Conservation (phyloP, 2,113 vertebrate genomes). For the Catharus minimus region DNA sequence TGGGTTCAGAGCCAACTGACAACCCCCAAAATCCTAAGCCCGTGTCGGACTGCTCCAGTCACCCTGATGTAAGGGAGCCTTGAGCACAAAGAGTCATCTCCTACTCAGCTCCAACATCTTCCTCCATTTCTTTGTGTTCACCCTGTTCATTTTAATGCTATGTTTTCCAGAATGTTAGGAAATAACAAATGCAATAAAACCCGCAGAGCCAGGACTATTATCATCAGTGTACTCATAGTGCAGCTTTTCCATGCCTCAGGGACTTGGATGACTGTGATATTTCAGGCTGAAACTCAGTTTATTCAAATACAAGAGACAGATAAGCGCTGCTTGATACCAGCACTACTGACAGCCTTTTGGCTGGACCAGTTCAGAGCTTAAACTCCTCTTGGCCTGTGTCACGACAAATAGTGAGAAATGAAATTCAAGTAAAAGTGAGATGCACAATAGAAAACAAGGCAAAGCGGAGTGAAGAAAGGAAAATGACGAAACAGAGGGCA, state of each 20-base stretch:
- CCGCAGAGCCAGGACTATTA: background rate
- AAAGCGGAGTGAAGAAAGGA: background rate
- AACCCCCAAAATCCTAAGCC: background rate
- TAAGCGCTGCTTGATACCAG: background rate
- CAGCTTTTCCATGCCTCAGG: background rate
- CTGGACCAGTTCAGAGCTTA: background rate
- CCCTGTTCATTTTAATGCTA: background rate
- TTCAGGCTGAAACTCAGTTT: background rate
- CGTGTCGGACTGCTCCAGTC: background rate
- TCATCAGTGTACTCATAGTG: background rate
- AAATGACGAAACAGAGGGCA: background rate
- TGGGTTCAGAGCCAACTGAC: background rate
- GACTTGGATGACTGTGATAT: background rate
- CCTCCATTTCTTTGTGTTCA: background rate
- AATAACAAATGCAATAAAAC: constrained; percentile 9
- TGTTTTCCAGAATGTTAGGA: background rate
- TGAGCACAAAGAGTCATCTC: background rate
- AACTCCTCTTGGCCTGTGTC: background rate
- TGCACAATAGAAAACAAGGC: background rate
- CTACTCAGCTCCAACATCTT: background rate
- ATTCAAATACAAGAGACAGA: background rate
- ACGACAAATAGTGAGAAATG: background rate
- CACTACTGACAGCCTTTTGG: background rate
- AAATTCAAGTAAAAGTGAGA: background rate
- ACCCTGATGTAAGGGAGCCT: background rate